These are phyloP conservation scores for Rutilus rutilus DNA, from an alignment of 2,113 vertebrate species.

Conservation along the genomic window DNA sequence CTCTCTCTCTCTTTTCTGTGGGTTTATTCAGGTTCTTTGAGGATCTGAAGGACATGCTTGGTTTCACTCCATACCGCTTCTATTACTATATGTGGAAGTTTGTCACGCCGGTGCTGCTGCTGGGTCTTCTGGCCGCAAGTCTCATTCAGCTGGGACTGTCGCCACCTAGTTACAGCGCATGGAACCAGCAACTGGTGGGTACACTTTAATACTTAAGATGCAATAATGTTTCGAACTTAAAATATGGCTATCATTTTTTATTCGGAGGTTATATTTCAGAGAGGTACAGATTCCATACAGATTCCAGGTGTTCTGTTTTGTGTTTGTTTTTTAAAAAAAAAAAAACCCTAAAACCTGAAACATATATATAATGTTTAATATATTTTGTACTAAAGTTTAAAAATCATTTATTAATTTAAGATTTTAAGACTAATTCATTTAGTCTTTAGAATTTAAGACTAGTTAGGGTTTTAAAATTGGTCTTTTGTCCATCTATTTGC, in stretches of 20 bases:
- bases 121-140: conserved; percentile 83
- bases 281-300: background rate
- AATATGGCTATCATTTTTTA: background rate
- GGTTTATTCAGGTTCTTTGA: conserved; percentile 88
- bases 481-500: too few species aligned
- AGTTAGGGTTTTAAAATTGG: too few species aligned
- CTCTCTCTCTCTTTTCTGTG: background rate
- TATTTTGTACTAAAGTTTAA: background rate
- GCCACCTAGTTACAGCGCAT: conserved; percentile 91
- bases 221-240: background rate
- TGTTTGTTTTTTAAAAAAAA: too few species aligned
- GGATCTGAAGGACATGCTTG: conserved; percentile 96
- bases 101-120: conserved; percentile 86
- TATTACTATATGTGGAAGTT: conserved; percentile 99
- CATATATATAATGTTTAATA: background rate
- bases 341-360: background rate
- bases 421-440: too few species aligned
- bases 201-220: background rate
- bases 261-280: background rate
- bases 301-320: background rate
- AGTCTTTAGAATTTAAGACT: too few species aligned
- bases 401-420: background rate
- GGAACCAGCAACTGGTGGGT: conserved; percentile 90
- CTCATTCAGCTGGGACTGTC: conserved; percentile 87
- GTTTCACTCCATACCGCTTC: conserved; percentile 88